Percentiles rank a stretch among this genome's conserved stretches.
These are phyloP conservation scores for Habroteleia sp. DNA, from an alignment of 2,888 invertebrate genomes.

Conservation along the genomic window DNA sequence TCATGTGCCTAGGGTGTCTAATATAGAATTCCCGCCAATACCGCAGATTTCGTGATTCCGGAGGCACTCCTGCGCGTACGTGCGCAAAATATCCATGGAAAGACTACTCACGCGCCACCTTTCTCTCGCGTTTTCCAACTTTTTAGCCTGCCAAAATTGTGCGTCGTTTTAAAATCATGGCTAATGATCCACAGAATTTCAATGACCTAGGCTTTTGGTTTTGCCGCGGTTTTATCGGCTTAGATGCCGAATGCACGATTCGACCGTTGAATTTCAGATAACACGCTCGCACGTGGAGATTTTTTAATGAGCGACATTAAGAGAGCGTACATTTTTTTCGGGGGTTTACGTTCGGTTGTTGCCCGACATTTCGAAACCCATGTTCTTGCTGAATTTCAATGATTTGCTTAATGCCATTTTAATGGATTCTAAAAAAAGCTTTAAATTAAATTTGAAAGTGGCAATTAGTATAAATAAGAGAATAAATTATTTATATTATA, in stretches of 20 bases:
- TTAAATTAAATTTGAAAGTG: no score
- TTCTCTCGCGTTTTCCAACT: neutral
- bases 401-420: neutral
- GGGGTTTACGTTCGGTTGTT: conserved; percentile 2
- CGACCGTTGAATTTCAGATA: conserved; percentile 18
- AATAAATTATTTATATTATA: no score
- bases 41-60: conserved; percentile 29
- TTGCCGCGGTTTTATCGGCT: conserved; percentile 35
- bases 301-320: conserved; percentile 35
- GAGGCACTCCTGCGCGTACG: conserved; percentile 8
- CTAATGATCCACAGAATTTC: conserved; percentile 37
- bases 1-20: conserved; percentile 54
- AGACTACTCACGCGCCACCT: conserved; percentile 12
- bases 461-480: no score
- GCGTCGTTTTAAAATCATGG: conserved; percentile 7
- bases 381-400: conserved; percentile 14
- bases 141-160: conserved; percentile 8
- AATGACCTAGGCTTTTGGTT: conserved; percentile 24
- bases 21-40: conserved; percentile 61
- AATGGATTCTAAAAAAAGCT: conserved; percentile 3
- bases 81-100: conserved; percentile 41
- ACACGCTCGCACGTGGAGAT: conserved; percentile 35
- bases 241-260: conserved; percentile 1
- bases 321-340: conserved; percentile 7
- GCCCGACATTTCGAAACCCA: conserved; percentile 3